Percentiles rank a stretch among this genome's conserved stretches.
Evolutionary conservation across 2,113 vertebrate species (phyloP).

Genomic region (Pithys albifrons): DNA sequence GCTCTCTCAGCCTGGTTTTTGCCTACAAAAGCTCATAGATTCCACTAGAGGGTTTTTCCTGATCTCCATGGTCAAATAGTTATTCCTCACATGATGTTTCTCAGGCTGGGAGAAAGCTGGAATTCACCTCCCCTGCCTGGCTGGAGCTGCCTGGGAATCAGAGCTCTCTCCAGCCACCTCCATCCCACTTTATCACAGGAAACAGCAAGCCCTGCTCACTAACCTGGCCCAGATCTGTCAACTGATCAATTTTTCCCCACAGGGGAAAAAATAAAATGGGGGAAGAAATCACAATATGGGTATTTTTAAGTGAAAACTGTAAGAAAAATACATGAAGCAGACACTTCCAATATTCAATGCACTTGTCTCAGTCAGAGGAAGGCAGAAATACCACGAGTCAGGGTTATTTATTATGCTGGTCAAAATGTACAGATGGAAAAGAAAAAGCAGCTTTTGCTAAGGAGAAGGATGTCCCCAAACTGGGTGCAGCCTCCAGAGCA

Average conservation of each 20-base stretch:
- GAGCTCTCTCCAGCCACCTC: neutral
- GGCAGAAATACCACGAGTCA: accelerated
- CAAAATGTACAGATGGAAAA: accelerated
- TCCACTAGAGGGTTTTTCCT: neutral
- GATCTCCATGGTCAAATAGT: neutral
- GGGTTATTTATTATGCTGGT: neutral
- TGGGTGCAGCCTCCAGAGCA: neutral
- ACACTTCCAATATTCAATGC: neutral
- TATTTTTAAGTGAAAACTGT: neutral
- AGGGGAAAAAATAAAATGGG: neutral
- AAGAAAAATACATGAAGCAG: neutral
- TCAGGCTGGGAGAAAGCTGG: neutral
- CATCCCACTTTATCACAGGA: neutral
- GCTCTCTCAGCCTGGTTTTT: neutral
- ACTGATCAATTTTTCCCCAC: neutral
- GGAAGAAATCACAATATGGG: neutral
- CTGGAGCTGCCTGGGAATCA: neutral
- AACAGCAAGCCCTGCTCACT: neutral
- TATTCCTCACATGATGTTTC: accelerated
- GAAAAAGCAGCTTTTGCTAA: neutral
- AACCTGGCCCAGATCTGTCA: conserved; percentile 44
- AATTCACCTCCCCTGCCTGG: neutral
- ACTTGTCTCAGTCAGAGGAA: neutral
- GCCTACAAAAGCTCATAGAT: neutral
- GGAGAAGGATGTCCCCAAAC: neutral